Base-by-base conservation (phyloP, 1,140 invertebrate species). In the Chymomyza costata region DNA sequence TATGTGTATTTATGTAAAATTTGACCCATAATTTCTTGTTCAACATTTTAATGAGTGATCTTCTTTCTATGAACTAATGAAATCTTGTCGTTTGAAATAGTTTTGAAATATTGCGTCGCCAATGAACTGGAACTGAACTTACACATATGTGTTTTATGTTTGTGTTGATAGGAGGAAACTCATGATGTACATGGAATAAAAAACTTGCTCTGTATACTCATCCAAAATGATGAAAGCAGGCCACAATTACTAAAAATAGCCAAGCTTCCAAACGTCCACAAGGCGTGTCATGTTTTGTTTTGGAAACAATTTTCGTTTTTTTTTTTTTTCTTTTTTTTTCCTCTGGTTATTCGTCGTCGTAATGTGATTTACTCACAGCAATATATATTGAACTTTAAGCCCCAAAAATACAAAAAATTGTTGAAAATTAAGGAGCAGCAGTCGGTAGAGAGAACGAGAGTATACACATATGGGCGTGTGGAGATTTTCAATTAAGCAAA, bases 211-310 rank as follows among this genome's bases (percentile, higher is more conserved):
- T n/a, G n/a, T n/a, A n/a, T n/a, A n/a, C n/a, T n/a, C n/a, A n/a
- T n/a, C n/a, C n/a, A n/a, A n/a, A 21, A 38, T 56, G 34, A 35
- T 39, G 63, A 65, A 74, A 76, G 60, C 70, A 69, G 69, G 69
- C 69, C 69, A 65, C 70, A 74, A 76, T 76, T 68, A 74, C 69
- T 69, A 74, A 74, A 74, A 74, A 74, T 74, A 74, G 69, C 31
- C 28, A 46, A 25, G 21, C 3, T 25, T 25, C 51, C 41, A 46
- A 54, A 41, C 35, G 15, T 11, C n/a, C 3, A 8, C 48, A 45
- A 50, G 41, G 58, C 46, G 40, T 61, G 46, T 56, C 45, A 13
- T 15, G 15, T 45, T 45, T 44, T 32, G 31, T 25, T 25, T 25
- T 34, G 16, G 25, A 46, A 46, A 28, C 11, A 18, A 46, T n/a